A percentile compares a stretch with the other conserved stretches of the same genome.
These are phyloP conservation scores for Mermis nigrescens DNA, from an alignment of 2,888 invertebrate genomes.

Conservation along the genomic window DNA sequence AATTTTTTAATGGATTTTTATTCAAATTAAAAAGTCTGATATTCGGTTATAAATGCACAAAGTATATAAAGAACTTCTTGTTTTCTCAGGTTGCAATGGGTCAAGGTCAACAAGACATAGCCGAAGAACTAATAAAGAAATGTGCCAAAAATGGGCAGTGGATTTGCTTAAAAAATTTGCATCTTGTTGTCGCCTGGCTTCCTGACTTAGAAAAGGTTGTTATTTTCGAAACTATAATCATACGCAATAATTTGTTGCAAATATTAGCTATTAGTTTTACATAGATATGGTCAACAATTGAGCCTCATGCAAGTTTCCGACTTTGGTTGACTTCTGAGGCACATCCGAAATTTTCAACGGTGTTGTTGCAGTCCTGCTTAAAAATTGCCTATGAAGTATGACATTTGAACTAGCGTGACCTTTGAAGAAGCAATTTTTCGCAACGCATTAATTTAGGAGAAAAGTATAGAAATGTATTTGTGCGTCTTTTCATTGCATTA, in stretches of 20 bases:
- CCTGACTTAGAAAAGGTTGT: constrained; percentile 45
- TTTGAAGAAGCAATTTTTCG: too few relatives aligned
- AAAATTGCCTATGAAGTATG: constrained; percentile 50
- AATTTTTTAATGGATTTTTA: background rate
- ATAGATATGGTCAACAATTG: constrained; percentile 41
- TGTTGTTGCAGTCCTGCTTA: constrained; percentile 54
- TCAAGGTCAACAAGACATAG: constrained; percentile 52
- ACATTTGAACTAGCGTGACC: too few relatives aligned
- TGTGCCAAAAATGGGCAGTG: constrained; percentile 49
- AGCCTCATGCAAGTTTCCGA: constrained; percentile 43
- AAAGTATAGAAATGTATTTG: too few relatives aligned
- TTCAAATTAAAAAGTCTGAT: constrained; percentile 7
- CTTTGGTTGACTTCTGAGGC: constrained; percentile 73
- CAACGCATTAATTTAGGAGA: too few relatives aligned
- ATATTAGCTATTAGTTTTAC: constrained; percentile 34
- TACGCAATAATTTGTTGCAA: background rate
- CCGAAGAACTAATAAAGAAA: constrained; percentile 43
- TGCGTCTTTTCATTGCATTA: too few relatives aligned
- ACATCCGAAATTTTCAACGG: constrained; percentile 51
- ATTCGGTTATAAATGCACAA: background rate
- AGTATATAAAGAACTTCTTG: background rate
- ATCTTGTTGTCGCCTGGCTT: constrained; percentile 53
- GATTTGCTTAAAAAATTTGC: constrained; percentile 61
- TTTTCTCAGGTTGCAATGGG: constrained; percentile 52
- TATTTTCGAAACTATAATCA: background rate